Evolutionary conservation across 2,888 invertebrate genomes (phyloP).

Genomic region (Aspidiotus rigidus): DNA sequence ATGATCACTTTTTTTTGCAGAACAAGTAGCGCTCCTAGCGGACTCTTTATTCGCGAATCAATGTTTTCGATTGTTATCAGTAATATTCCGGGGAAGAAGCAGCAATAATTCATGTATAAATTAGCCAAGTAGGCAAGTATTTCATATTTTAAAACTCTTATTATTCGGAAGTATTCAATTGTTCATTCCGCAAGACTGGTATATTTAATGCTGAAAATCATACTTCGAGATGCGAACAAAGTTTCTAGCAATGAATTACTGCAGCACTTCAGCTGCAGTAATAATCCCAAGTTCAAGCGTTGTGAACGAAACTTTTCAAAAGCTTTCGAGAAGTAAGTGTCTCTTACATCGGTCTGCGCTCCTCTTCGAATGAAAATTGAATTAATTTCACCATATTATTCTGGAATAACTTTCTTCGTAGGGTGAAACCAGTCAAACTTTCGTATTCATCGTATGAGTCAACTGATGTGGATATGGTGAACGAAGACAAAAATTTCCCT

Average conservation of each 20-base stretch:
- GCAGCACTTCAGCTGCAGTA: constrained; percentile 2
- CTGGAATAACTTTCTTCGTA: constrained; percentile 40
- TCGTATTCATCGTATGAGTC: constrained; percentile 35
- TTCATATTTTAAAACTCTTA: too few species aligned
- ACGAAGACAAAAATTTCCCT: constrained; percentile 36
- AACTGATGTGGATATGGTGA: constrained; percentile 13
- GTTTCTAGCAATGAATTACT: background rate
- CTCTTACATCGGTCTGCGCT: background rate
- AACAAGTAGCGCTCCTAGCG: too few species aligned
- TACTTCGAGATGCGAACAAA: constrained; percentile 6
- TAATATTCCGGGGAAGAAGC: too few species aligned
- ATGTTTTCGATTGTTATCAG: too few species aligned
- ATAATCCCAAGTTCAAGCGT: constrained; percentile 3
- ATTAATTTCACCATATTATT: background rate
- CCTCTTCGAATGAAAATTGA: background rate
- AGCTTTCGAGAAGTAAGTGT: constrained; percentile 8
- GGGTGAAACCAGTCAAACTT: constrained; percentile 53
- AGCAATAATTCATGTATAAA: too few species aligned
- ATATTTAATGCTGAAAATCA: constrained; percentile 21
- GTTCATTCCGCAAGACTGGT: too few species aligned
- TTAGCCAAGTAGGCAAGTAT: too few species aligned
- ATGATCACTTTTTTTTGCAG: too few species aligned
- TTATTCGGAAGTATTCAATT: too few species aligned
- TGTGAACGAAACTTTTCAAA: constrained; percentile 5
- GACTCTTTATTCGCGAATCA: too few species aligned